Conservation (phyloP, 2,797 vertebrate species). For the Cyclopterus lumpus region DNA sequence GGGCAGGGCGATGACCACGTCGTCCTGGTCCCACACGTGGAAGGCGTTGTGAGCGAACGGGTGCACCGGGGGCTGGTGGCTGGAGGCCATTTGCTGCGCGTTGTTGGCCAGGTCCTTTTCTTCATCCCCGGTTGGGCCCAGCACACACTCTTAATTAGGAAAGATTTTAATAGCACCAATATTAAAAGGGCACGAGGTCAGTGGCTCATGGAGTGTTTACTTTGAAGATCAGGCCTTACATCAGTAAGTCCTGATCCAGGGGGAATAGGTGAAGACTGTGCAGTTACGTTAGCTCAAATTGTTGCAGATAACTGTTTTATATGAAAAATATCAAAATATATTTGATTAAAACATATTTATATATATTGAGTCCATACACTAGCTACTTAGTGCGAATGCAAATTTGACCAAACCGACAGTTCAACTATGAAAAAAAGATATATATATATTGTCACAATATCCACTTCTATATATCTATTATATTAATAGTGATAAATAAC, state of each 20-base stretch:
- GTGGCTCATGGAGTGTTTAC: background rate
- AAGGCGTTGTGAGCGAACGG: conserved; percentile 82
- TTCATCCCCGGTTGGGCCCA: conserved; percentile 81
- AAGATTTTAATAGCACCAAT: background rate
- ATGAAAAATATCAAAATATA: background rate
- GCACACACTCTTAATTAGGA: conserved; percentile 75
- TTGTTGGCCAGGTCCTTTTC: conserved; percentile 65
- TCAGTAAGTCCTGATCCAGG: background rate
- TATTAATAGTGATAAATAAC: background rate
- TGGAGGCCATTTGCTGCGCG: conserved; percentile 26
- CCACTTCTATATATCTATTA: background rate
- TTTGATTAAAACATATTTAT: background rate
- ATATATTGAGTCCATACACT: background rate
- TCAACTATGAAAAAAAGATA: no score
- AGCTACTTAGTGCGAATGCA: no score
- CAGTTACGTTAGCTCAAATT: background rate
- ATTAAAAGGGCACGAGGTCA: background rate
- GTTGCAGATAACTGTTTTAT: background rate
- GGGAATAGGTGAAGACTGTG: background rate
- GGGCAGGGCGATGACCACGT: conserved; percentile 78
- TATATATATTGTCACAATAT: background rate
- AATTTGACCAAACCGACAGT: no score
- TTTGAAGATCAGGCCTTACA: background rate
- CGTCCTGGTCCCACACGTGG: conserved; percentile 85
- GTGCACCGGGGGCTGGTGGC: conserved; percentile 59